phyloP scores from a whole-genome alignment of 2,797 vertebrate genomes.

The Paratrypauchen microcephalus region DNA sequence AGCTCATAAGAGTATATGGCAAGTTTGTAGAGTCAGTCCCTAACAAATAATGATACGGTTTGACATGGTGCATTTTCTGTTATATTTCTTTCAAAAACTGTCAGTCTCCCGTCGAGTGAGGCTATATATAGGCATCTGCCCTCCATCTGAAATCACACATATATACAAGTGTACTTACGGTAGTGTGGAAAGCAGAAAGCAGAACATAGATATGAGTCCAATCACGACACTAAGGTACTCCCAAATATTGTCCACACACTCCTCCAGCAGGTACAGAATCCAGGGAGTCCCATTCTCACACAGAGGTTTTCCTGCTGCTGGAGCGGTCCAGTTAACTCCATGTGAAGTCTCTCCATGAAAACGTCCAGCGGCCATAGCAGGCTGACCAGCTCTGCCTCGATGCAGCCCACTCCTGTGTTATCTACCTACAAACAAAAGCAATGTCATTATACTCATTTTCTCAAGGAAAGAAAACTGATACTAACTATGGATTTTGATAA shows the following conservation, averaged over 20 bases:
- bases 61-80: too few relatives aligned
- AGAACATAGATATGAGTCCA: constrained; percentile 76
- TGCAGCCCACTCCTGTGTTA: neutral
- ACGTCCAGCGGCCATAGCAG: constrained; percentile 53
- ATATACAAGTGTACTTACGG: constrained; percentile 59
- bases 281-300: constrained; percentile 73
- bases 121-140: too few relatives aligned
- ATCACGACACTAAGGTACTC: constrained; percentile 74
- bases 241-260: constrained; percentile 75
- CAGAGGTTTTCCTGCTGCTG: constrained; percentile 36
- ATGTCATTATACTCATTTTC: too few relatives aligned
- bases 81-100: too few relatives aligned
- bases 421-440: constrained; percentile 5
- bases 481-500: too few relatives aligned
- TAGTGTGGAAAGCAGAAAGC: constrained; percentile 78
- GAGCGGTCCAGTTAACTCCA: constrained; percentile 45
- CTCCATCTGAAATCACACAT: too few relatives aligned
- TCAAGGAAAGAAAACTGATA: too few relatives aligned
- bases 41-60: too few relatives aligned
- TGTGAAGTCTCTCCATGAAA: constrained; percentile 50
- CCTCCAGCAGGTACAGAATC: constrained; percentile 75
- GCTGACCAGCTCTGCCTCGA: constrained; percentile 2
- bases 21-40: too few relatives aligned
- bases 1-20: too few relatives aligned
- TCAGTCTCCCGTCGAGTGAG: too few relatives aligned